Evolutionary conservation across 2,113 vertebrate genomes (phyloP).

Genomic region (Crotalus horridus): DNA sequence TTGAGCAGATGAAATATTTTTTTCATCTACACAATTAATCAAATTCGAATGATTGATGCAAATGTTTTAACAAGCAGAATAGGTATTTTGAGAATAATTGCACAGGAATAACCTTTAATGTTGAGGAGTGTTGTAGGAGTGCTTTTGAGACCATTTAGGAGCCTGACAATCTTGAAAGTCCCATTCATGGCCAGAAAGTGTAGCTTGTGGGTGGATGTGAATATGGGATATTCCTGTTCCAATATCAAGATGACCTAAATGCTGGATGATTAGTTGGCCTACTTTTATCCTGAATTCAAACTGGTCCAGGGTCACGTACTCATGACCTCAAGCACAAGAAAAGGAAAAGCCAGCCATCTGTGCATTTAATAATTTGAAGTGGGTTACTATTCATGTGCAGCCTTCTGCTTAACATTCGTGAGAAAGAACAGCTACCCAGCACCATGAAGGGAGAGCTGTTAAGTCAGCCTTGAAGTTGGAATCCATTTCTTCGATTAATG

Average conservation of each 20-base stretch:
- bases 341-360: slow-evolving; percentile 25
- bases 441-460: not conserved
- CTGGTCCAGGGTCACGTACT: not conserved
- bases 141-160: slow-evolving; percentile 23
- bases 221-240: not conserved
- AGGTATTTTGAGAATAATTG: slow-evolving; percentile 23
- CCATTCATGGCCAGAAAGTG: not conserved
- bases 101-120: not conserved
- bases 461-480: not conserved
- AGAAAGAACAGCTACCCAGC: slow-evolving; percentile 15
- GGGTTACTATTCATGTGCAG: not conserved
- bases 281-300: not conserved
- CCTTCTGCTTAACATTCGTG: slow-evolving; percentile 1
- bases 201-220: slow-evolving; percentile 15
- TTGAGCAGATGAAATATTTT: slow-evolving; percentile 59
- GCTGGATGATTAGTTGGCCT: not conserved
- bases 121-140: slow-evolving; percentile 13
- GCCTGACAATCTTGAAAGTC: not conserved
- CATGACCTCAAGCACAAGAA: slow-evolving; percentile 38
- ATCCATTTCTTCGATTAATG: not conserved
- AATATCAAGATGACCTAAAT: not conserved
- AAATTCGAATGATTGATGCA: slow-evolving; percentile 44
- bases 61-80: not conserved
- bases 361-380: slow-evolving; percentile 4
- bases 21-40: slow-evolving; percentile 65